These are phyloP conservation scores for Malachius bipustulatus DNA, from an alignment of 2,888 invertebrate genomes.

Conservation along the genomic window DNA sequence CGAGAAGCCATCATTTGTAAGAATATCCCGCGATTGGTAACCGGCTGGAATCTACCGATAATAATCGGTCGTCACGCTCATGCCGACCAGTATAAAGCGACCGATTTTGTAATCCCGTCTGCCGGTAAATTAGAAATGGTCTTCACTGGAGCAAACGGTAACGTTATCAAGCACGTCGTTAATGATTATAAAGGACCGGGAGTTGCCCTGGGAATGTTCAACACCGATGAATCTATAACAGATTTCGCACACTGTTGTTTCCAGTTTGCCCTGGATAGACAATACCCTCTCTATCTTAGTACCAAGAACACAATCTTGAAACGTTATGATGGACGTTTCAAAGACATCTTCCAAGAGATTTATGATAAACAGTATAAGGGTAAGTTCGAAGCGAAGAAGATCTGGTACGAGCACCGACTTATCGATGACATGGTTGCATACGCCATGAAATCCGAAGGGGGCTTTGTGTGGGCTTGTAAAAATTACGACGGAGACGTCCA, in stretches of 20 bases:
- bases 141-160: slow-evolving; percentile 57
- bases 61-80: slow-evolving; percentile 98
- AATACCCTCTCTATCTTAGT: slow-evolving; percentile 84
- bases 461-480: slow-evolving; percentile 99
- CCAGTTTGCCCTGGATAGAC: slow-evolving; percentile 73
- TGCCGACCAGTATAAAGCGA: slow-evolving; percentile 95
- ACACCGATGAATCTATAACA: slow-evolving; percentile 86
- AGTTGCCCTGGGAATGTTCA: slow-evolving; percentile 90
- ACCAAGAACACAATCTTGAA: slow-evolving; percentile 97
- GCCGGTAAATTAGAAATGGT: slow-evolving; percentile 77
- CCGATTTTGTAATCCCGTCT: slow-evolving; percentile 90
- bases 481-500: slow-evolving; percentile 99
- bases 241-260: slow-evolving; percentile 95
- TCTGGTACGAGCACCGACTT: slow-evolving; percentile 97
- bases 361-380: slow-evolving; percentile 80
- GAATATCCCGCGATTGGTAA: slow-evolving; percentile 90
- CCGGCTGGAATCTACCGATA: slow-evolving; percentile 92
- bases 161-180: slow-evolving; percentile 60
- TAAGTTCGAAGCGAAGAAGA: slow-evolving; percentile 69
- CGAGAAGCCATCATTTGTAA: slow-evolving; percentile 81
- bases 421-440: slow-evolving; percentile 99
- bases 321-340: slow-evolving; percentile 91
- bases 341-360: slow-evolving; percentile 93
- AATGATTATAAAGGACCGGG: slow-evolving; percentile 81
- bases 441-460: slow-evolving; percentile 94